Percentiles rank a stretch among this genome's conserved stretches.
These are phyloP conservation scores for Laothoe populi DNA, from an alignment of 2,888 invertebrate genomes.

Conservation along the genomic window DNA sequence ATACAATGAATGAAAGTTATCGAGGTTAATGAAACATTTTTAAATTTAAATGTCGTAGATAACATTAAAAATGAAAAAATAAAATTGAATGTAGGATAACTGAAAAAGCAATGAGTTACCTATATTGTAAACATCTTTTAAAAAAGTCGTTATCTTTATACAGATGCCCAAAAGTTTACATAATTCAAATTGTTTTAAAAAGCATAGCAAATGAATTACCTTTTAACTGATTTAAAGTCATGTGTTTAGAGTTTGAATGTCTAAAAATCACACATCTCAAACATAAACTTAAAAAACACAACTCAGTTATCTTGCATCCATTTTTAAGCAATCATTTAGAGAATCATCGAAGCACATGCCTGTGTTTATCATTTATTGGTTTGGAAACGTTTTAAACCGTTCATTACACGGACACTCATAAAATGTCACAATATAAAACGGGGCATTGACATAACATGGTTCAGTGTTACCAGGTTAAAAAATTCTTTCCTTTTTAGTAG, in stretches of 20 bases:
- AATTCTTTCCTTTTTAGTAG: neutral
- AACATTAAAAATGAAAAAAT: neutral
- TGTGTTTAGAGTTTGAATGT: too few relatives aligned
- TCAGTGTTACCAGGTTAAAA: neutral
- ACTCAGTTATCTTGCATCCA: neutral
- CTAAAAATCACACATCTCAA: too few relatives aligned
- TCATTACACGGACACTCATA: constrained; percentile 19
- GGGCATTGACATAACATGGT: too few relatives aligned
- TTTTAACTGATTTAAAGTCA: too few relatives aligned
- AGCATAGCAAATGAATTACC: too few relatives aligned
- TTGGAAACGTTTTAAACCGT: constrained; percentile 20
- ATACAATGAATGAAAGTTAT: too few relatives aligned
- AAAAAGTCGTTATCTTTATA: too few relatives aligned
- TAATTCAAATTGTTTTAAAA: too few relatives aligned
- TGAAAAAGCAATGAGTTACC: neutral
- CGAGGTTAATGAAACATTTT: neutral
- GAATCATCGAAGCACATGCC: constrained; percentile 61
- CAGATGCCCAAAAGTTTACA: too few relatives aligned
- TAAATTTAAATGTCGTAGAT: neutral
- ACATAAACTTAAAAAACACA: too few relatives aligned
- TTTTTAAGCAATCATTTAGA: constrained; percentile 48
- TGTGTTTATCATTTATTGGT: constrained; percentile 40
- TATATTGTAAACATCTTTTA: too few relatives aligned
- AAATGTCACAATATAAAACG: neutral
- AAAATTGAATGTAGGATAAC: neutral